phyloP scores from a whole-genome alignment of 2,113 vertebrate genomes.

The Alosa alosa region DNA sequence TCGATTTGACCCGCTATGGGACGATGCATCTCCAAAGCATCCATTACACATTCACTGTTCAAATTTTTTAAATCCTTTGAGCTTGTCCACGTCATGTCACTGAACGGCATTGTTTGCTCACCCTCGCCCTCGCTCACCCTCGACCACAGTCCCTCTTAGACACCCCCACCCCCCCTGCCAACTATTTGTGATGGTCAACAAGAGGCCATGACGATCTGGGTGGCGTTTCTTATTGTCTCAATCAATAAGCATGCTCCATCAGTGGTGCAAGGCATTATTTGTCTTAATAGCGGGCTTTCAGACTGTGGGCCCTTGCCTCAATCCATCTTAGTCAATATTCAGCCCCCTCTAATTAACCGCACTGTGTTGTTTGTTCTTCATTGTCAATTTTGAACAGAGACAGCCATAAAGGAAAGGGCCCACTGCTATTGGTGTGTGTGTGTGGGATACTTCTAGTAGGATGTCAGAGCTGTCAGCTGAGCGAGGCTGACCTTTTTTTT shows the following conservation, averaged over 20 bases:
- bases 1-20: slow-evolving; percentile 54
- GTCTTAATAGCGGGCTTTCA: neutral
- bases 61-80: neutral
- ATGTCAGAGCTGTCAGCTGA: slow-evolving; percentile 13
- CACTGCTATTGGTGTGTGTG: neutral
- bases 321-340: neutral
- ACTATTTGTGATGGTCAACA: neutral
- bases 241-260: neutral
- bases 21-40: slow-evolving; percentile 54
- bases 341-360: neutral
- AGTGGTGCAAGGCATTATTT: neutral
- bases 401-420: neutral
- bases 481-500: slow-evolving; percentile 28
- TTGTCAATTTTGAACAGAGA: slow-evolving; percentile 8
- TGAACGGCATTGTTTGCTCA: neutral
- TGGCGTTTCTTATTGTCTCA: neutral
- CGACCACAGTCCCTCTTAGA: neutral
- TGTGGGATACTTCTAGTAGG: neutral
- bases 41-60: slow-evolving; percentile 39
- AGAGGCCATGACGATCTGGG: slow-evolving; percentile 15
- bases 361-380: neutral
- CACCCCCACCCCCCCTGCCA: neutral
- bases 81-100: neutral
- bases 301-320: neutral
- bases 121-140: neutral